Evolutionary conservation across 2,113 vertebrate genomes (phyloP).

Genomic region (Anolis carolinensis): DNA sequence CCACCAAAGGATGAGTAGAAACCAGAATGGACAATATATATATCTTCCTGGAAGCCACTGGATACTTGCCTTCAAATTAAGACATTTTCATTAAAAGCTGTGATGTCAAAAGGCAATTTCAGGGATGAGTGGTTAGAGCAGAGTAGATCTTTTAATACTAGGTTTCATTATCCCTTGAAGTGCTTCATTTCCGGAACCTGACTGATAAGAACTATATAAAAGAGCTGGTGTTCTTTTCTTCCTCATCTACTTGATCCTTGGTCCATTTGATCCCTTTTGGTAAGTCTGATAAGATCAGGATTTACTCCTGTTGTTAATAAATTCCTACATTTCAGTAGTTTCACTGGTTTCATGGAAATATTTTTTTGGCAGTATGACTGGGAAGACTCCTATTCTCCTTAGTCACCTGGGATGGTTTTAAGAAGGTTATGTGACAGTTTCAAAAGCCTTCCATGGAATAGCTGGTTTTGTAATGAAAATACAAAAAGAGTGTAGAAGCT

Average conservation of each 20-base stretch:
- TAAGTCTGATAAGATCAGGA: slow-evolving; percentile 3
- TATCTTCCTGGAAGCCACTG: neutral
- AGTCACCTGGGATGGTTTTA: neutral
- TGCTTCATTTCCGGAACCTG: slow-evolving; percentile 55
- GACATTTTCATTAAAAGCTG: slow-evolving; percentile 38
- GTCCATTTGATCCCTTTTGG: slow-evolving; percentile 36
- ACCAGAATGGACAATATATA: slow-evolving; percentile 14
- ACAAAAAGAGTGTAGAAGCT: too few relatives aligned
- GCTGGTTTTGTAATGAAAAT: too few relatives aligned
- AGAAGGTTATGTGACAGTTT: neutral
- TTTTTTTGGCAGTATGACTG: neutral
- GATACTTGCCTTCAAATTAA: neutral
- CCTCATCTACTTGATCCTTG: slow-evolving; percentile 33
- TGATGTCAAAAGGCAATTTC: slow-evolving; percentile 42
- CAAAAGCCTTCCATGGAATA: neutral
- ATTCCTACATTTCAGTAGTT: neutral
- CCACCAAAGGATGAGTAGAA: neutral
- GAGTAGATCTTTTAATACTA: slow-evolving; percentile 50
- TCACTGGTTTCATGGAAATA: neutral
- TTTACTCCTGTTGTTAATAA: accelerated
- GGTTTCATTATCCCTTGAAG: slow-evolving; percentile 52
- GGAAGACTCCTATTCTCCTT: neutral
- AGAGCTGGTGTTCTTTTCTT: slow-evolving; percentile 24
- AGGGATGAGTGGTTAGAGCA: slow-evolving; percentile 42
- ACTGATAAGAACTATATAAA: slow-evolving; percentile 37